Conservation (phyloP, 2,113 vertebrate genomes). For the Mesocricetus auratus region DNA sequence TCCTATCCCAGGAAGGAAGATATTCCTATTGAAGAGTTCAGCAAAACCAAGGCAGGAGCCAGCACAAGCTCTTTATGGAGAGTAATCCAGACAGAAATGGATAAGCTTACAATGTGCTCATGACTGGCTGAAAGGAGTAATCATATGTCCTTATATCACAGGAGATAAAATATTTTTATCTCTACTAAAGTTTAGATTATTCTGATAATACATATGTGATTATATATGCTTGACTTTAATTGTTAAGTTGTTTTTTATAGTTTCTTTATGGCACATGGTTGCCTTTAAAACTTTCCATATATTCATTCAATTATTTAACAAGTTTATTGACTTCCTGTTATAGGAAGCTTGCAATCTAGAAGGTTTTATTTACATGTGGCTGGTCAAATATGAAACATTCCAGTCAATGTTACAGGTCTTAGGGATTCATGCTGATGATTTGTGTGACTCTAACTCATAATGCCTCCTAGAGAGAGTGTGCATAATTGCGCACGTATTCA, state of each 20-base stretch:
- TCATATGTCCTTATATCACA: not conserved
- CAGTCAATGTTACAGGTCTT: not conserved
- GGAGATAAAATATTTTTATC: constrained; percentile 24
- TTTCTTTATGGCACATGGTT: constrained; percentile 2
- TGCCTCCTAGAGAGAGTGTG: not conserved
- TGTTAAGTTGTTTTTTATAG: not conserved
- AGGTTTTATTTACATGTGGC: constrained; percentile 9
- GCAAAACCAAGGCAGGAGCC: not conserved
- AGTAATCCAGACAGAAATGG: not conserved
- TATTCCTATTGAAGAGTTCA: not conserved
- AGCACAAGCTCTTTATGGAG: not conserved
- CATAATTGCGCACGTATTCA: not conserved
- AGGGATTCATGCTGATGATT: not conserved
- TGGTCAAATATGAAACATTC: constrained; percentile 29
- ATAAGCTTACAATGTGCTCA: not conserved
- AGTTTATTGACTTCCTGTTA: constrained; percentile 8
- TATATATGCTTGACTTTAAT: not conserved
- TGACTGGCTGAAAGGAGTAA: not conserved
- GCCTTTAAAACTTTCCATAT: constrained; percentile 16
- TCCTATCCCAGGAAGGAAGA: not conserved
- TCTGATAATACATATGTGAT: not conserved
- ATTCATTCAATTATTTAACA: constrained; percentile 8
- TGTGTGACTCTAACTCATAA: not conserved
- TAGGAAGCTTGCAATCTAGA: not conserved
- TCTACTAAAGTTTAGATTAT: constrained; percentile 55